These are phyloP conservation scores for Meles meles DNA, from an alignment of 2,113 vertebrate species.

Conservation along the genomic window DNA sequence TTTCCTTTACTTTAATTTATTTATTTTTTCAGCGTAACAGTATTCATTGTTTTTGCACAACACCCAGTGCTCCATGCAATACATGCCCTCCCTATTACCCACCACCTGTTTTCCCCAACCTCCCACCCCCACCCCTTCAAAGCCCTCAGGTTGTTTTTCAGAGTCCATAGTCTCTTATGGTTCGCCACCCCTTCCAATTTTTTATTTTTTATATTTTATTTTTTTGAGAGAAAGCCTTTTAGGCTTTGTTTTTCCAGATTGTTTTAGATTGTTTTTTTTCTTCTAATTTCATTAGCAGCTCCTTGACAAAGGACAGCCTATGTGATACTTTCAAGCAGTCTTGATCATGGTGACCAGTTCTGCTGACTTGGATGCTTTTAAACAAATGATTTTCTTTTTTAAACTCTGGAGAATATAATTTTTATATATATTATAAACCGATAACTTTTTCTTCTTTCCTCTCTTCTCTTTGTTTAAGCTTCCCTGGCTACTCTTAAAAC, in stretches of 20 bases:
- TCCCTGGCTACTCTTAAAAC: constrained; percentile 50
- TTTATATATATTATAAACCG: background rate
- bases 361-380: constrained; percentile 21
- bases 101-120: no score
- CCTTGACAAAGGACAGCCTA: background rate
- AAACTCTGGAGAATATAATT: background rate
- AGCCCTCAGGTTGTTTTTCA: no score
- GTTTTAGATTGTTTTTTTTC: background rate
- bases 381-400: constrained; percentile 7
- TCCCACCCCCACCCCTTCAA: no score
- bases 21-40: no score
- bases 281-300: background rate
- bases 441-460: background rate
- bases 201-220: background rate
- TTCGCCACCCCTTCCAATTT: no score
- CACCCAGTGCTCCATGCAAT: no score
- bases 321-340: background rate
- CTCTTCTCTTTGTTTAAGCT: constrained; percentile 3
- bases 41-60: no score
- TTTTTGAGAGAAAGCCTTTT: background rate
- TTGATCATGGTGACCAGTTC: background rate
- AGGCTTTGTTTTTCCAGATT: background rate
- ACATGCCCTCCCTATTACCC: no score
- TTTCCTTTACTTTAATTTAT: no score
- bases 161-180: no score